These are phyloP conservation scores for Elegia similella DNA, from an alignment of 2,888 invertebrate species.

Conservation along the genomic window DNA sequence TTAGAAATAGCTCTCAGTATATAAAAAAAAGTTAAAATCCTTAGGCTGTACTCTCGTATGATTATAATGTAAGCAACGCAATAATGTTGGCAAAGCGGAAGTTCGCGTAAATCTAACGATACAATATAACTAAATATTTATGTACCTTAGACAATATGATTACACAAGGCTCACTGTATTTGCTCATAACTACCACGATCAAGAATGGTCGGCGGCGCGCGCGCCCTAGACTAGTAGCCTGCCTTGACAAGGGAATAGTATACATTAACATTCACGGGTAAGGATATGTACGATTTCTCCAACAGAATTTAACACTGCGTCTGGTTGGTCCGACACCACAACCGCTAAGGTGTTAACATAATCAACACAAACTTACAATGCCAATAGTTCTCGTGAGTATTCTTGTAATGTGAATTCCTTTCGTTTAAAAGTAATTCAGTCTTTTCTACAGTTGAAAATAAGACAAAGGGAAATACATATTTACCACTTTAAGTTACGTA, in stretches of 20 bases:
- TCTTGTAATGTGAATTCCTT: conserved; percentile 68
- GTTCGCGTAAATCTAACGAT: conserved; percentile 79
- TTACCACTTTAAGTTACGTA: conserved; percentile 57
- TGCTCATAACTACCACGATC: conserved; percentile 57
- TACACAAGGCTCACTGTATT: conserved; percentile 75
- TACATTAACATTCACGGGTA: conserved; percentile 63
- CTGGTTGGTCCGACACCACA: conserved; percentile 70
- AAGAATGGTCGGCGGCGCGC: conserved; percentile 46
- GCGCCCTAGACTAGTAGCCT: conserved; percentile 51
- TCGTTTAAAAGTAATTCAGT: conserved; percentile 56
- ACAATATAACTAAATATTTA: conserved; percentile 79
- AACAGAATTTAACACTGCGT: conserved; percentile 52
- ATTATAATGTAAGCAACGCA: conserved; percentile 80
- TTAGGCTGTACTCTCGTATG: conserved; percentile 81
- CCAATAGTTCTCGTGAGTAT: conserved; percentile 71
- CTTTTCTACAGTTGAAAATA: conserved; percentile 73
- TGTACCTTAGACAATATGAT: conserved; percentile 79
- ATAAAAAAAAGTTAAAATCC: conserved; percentile 80
- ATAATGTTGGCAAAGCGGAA: conserved; percentile 81
- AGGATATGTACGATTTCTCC: conserved; percentile 78
- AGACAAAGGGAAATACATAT: conserved; percentile 56
- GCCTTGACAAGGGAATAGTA: conserved; percentile 47
- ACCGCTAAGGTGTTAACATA: conserved; percentile 56
- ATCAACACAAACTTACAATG: conserved; percentile 59
- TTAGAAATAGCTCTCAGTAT: conserved; percentile 81